A percentile compares a stretch with the other conserved stretches of the same genome.
phyloP scores from a whole-genome alignment of 2,888 invertebrate genomes.

The Lottia scabra region DNA sequence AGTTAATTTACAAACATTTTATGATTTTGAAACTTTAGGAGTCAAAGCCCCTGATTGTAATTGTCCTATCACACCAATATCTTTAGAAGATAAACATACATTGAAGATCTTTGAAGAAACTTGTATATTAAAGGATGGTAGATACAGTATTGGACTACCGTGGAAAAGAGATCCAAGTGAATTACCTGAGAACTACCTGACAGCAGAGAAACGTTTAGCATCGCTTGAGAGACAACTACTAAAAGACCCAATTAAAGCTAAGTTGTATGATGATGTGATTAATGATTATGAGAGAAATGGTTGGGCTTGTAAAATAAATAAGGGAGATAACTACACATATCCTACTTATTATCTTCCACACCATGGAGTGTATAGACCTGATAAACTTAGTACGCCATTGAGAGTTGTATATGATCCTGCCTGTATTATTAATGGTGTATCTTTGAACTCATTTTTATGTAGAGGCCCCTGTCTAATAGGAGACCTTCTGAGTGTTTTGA shows the following conservation, averaged over 20 bases:
- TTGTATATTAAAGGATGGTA: constrained; percentile 6
- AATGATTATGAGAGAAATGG: neutral
- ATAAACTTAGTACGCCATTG: constrained; percentile 15
- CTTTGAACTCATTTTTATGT: constrained; percentile 6
- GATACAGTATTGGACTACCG: constrained; percentile 15
- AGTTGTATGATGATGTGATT: constrained; percentile 11
- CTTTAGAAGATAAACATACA: constrained; percentile 13
- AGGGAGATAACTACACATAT: neutral
- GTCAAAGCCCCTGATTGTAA: too few relatives aligned
- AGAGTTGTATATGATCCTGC: constrained; percentile 22
- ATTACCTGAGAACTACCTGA: constrained; percentile 15
- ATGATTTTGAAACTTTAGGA: constrained; percentile 5
- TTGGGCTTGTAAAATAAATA: neutral
- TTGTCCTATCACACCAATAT: constrained; percentile 8
- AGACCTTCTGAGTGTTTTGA: constrained; percentile 7
- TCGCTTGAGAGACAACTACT: constrained; percentile 14
- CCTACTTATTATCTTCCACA: constrained; percentile 13
- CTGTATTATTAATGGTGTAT: constrained; percentile 10
- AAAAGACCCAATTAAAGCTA: constrained; percentile 6
- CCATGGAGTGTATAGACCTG: constrained; percentile 14
- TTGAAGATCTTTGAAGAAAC: constrained; percentile 12
- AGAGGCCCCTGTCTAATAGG: constrained; percentile 7
- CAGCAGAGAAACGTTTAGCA: constrained; percentile 13
- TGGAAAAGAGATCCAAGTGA: constrained; percentile 17
- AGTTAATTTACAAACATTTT: too few relatives aligned